Percentiles rank a stretch among this genome's conserved stretches.
phyloP scores from a whole-genome alignment of 2,888 invertebrate species.

The Iselma pallidipennis region DNA sequence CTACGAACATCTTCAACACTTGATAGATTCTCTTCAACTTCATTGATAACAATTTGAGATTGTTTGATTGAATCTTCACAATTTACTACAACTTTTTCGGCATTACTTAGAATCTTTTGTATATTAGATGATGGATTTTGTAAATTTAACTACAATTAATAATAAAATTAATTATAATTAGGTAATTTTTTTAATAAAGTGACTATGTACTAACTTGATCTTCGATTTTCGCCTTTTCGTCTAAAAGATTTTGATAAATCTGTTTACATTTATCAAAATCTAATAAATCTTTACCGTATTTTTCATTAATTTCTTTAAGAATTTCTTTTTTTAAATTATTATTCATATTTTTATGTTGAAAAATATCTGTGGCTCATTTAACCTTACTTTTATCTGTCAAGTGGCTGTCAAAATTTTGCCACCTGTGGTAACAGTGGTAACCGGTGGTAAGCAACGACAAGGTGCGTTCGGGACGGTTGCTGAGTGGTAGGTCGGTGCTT shows the following conservation, averaged over 20 bases:
- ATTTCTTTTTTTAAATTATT: too few species aligned
- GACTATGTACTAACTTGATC: constrained; percentile 41
- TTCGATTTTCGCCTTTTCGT: constrained; percentile 55
- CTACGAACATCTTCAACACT: constrained; percentile 56
- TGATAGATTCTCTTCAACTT: constrained; percentile 57
- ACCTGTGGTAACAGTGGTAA: too few species aligned
- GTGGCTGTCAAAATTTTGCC: too few species aligned
- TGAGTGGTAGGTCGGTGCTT: too few species aligned
- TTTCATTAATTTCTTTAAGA: constrained; percentile 59
- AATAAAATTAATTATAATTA: background rate
- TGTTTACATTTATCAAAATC: constrained; percentile 60
- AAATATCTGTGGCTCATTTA: too few species aligned
- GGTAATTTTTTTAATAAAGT: background rate
- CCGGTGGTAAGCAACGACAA: too few species aligned
- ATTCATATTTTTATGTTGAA: too few species aligned
- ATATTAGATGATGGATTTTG: constrained; percentile 66
- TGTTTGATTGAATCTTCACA: constrained; percentile 56
- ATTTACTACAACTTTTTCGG: constrained; percentile 57
- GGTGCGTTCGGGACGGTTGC: too few species aligned
- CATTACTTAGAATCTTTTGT: constrained; percentile 59
- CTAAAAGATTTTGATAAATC: constrained; percentile 54
- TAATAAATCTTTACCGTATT: constrained; percentile 61
- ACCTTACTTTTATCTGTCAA: too few species aligned
- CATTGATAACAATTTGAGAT: constrained; percentile 55
- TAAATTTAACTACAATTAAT: constrained; percentile 56